A percentile compares a stretch with the other conserved stretches of the same genome.
phyloP scores from a whole-genome alignment of 2,113 vertebrate species.

The Phainopepla nitens region DNA sequence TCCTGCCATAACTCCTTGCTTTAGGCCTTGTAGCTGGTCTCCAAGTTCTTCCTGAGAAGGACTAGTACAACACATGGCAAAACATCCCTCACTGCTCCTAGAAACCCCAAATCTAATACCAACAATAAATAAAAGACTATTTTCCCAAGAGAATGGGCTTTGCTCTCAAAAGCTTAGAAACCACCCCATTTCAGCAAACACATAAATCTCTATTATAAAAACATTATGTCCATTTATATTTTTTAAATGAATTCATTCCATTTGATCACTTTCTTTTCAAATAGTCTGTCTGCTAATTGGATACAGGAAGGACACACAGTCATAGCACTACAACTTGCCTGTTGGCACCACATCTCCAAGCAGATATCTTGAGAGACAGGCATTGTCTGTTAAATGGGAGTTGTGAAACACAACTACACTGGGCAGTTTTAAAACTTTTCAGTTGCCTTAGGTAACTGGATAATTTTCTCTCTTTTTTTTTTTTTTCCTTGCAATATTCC shows the following conservation, averaged over 20 bases:
- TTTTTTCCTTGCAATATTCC: neutral
- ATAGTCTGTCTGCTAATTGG: constrained; percentile 37
- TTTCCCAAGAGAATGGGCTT: neutral
- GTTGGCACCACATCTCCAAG: neutral
- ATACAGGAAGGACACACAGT: constrained; percentile 29
- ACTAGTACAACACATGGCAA: neutral
- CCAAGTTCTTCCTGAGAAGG: neutral
- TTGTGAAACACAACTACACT: constrained; percentile 23
- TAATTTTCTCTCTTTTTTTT: neutral
- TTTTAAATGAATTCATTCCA: constrained; percentile 28
- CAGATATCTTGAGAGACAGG: constrained; percentile 31
- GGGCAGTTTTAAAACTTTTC: constrained; percentile 47
- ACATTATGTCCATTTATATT: constrained; percentile 6
- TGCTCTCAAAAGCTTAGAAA: constrained; percentile 27
- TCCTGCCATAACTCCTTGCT: neutral
- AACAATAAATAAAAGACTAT: neutral
- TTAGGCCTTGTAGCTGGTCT: neutral
- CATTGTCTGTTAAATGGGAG: constrained; percentile 42
- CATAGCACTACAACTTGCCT: neutral
- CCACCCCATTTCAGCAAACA: neutral
- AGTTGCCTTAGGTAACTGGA: constrained; percentile 57
- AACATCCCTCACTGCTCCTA: neutral
- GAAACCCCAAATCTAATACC: neutral
- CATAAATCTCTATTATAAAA: constrained; percentile 20
- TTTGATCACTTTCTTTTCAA: constrained; percentile 58